phyloP scores from a whole-genome alignment of 1,140 invertebrate genomes.

The Notospermus geniculatus region DNA sequence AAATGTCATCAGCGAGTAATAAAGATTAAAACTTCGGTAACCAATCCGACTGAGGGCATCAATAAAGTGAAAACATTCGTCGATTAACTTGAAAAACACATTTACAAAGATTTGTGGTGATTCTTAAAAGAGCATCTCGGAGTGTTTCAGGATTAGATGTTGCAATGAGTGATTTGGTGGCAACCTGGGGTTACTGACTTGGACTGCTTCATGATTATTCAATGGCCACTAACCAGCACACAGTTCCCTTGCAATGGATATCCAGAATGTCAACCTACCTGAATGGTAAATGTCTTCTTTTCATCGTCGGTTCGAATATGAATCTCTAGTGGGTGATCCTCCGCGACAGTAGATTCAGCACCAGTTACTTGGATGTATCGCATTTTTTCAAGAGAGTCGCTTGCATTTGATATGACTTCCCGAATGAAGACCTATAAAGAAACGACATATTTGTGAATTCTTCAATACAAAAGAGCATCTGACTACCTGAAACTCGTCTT shows the following conservation, averaged over 20 bases:
- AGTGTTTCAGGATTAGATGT: too few species aligned
- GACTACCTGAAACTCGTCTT: too few species aligned
- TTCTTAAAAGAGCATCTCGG: too few species aligned
- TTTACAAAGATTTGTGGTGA: too few species aligned
- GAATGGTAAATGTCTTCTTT: slow-evolving; percentile 79
- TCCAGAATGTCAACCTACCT: slow-evolving; percentile 61
- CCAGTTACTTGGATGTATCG: slow-evolving; percentile 64
- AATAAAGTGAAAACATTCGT: not conserved
- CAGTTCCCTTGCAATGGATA: not conserved
- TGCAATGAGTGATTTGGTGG: too few species aligned
- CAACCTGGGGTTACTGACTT: too few species aligned
- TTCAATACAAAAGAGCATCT: not conserved
- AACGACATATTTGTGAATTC: slow-evolving; percentile 10
- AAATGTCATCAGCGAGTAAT: too few species aligned
- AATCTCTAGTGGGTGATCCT: slow-evolving; percentile 71
- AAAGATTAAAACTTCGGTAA: too few species aligned
- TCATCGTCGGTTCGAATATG: slow-evolving; percentile 86
- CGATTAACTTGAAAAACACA: too few species aligned
- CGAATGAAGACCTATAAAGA: slow-evolving; percentile 80
- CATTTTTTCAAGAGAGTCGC: slow-evolving; percentile 94
- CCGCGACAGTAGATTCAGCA: slow-evolving; percentile 31
- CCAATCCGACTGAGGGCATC: too few species aligned
- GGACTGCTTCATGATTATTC: too few species aligned
- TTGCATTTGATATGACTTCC: slow-evolving; percentile 94
- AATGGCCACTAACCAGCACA: too few species aligned